Percentiles rank a stretch among this genome's conserved stretches.
Conservation (phyloP, 1,140 invertebrate species). For the Drosophila persimilis region DNA sequence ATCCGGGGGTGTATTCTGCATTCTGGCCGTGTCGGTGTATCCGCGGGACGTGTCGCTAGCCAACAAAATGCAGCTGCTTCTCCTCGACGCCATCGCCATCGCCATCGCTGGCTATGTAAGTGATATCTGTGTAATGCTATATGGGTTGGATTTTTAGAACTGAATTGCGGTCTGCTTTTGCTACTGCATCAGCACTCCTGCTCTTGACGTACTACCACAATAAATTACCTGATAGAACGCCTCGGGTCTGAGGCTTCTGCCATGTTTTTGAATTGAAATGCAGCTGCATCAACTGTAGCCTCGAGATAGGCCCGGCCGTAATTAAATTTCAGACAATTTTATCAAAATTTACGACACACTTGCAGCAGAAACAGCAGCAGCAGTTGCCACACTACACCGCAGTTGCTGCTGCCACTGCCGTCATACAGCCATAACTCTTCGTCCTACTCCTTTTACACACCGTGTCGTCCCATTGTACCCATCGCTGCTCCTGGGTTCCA, state of each 20-base stretch:
- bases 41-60: constrained; percentile 45
- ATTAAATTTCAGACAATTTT: constrained; percentile 77
- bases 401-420: too few relatives aligned
- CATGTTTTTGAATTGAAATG: constrained; percentile 52
- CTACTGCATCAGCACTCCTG: constrained; percentile 9
- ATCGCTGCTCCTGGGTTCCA: not conserved
- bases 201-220: constrained; percentile 51
- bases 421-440: constrained; percentile 35
- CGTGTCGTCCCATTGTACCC: not conserved
- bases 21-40: constrained; percentile 1
- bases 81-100: constrained; percentile 17
- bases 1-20: not conserved
- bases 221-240: constrained; percentile 60
- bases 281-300: constrained; percentile 35
- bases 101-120: constrained; percentile 59
- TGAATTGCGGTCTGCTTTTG: constrained; percentile 33
- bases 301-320: constrained; percentile 37
- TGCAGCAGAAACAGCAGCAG: constrained; percentile 1
- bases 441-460: constrained; percentile 4
- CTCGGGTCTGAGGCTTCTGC: constrained; percentile 18
- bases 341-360: constrained; percentile 68
- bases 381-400: not conserved
- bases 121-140: constrained; percentile 60
- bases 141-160: constrained; percentile 23
- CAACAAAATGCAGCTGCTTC: constrained; percentile 26